A percentile compares a stretch with the other conserved stretches of the same genome.
These are phyloP conservation scores for Gila orcuttii DNA, from an alignment of 2,113 vertebrate genomes.

Conservation along the genomic window DNA sequence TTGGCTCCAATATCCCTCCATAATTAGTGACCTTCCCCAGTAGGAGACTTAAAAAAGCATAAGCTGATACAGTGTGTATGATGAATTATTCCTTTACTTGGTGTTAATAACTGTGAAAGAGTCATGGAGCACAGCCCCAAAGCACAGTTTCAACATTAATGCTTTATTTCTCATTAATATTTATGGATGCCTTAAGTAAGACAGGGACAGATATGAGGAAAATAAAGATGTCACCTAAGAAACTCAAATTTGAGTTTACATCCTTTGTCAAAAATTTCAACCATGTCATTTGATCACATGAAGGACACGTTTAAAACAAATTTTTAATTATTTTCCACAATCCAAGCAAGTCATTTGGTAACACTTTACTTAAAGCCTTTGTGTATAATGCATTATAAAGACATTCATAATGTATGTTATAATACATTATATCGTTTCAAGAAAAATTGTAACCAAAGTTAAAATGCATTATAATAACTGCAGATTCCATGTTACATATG, in stretches of 20 bases:
- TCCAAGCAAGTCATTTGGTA: too few relatives aligned
- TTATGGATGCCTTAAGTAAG: slow-evolving; percentile 73
- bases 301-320: slow-evolving; percentile 32
- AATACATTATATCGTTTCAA: too few relatives aligned
- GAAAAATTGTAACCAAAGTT: too few relatives aligned
- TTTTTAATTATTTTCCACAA: not conserved
- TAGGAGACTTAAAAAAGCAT: slow-evolving; percentile 67
- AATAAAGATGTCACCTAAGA: slow-evolving; percentile 36
- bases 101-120: slow-evolving; percentile 76
- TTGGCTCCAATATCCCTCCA: slow-evolving; percentile 69
- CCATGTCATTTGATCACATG: not conserved
- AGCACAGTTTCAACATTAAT: slow-evolving; percentile 78
- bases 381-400: too few relatives aligned
- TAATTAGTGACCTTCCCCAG: slow-evolving; percentile 74
- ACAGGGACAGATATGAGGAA: slow-evolving; percentile 40
- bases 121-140: slow-evolving; percentile 75
- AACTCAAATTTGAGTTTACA: slow-evolving; percentile 11
- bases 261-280: slow-evolving; percentile 12
- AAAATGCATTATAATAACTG: too few relatives aligned
- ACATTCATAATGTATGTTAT: too few relatives aligned
- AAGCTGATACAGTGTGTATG: slow-evolving; percentile 68
- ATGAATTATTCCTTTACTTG: slow-evolving; percentile 79
- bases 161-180: slow-evolving; percentile 78
- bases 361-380: too few relatives aligned
- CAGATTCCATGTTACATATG: too few relatives aligned